Evolutionary conservation across 2,888 invertebrate species (phyloP), one percentile per base, ranked within the genome.

Genomic region (Pseudeuparius sepicola): DNA sequence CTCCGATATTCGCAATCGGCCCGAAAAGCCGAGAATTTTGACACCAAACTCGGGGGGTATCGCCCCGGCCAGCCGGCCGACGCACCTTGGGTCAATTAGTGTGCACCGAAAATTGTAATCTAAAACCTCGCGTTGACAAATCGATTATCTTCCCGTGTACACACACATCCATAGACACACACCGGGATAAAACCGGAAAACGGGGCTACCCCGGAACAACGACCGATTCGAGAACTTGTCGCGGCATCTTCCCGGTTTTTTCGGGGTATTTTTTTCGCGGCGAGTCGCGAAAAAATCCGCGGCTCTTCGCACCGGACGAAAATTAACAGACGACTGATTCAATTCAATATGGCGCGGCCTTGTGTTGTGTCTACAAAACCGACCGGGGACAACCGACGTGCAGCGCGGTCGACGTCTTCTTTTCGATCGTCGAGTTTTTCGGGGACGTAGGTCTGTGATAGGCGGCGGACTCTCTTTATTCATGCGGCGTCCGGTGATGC

Each of bases 311-410:
- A 60, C 60, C 63, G 59, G 57, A 60, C 64, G 64, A 63, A 66
- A 68, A 68, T 67, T 66, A 67, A 68, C 66, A 66, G 57, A 60
- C 59, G 57, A 67, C 67, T 66, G 68, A 67, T 68, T 67, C 68
- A 67, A 68, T 64, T 63, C 65, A 64, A 65, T 66, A 71, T 70
- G 70, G 70, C 67, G 65, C 60, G 66, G 63, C 65, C 67, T 67
- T 65, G 64, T 60, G 60, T 48, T 45, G 42, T 46, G 44, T 46
- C 43, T 43, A 44, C 38, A 40, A 34, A 31, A 41, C 32, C 31
- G 31, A 34, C 42, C 26, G 31, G 34, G 30, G 29, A 40, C 35
- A 37, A 42, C 31, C 26, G 45, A 49, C 49, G 36, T 39, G 32
- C 34, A n/a, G n/a, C n/a, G n/a, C n/a, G 34, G 24, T 25, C 31